Evolutionary conservation across 2,113 vertebrate genomes (phyloP), one percentile per base, ranked within the genome.

Genomic region (Erythrocercus mccallii): DNA sequence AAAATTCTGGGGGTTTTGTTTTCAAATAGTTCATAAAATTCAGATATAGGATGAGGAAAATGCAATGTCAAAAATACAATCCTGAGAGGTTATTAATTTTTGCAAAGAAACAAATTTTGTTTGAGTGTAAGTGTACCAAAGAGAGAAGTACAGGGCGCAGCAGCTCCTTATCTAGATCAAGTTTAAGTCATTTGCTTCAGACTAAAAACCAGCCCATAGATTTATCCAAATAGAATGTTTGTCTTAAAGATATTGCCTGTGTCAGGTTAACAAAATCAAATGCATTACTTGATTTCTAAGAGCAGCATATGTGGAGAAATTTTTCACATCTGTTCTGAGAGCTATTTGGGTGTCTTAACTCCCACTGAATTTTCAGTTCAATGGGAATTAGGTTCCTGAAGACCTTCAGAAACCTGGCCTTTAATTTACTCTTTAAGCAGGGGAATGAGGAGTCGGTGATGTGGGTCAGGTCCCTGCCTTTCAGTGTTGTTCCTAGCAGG

Each of bases 391-490:
- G 47, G 56, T 27, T 44, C 21, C n/a, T 47, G 45, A 44, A 77
- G 50, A 74, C 56, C 48, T 83, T 88, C 23, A 60, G 20, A 72
- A 71, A 62, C 35, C 68, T 80, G 44, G 5, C 10, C 60, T 88
- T 68, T 58, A 62, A 47, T 92, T 45, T 40, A 37, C 10, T 68
- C 25, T 50, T 33, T 22, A 51, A 0, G 0, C 28, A 77, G 42
- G 8, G 11, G 18, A 38, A 61, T 27, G 56, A 57, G 45, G 30
- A 56, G 9, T 9, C 37, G 53, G 20, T 1, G 28, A 38, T 56
- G 30, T 14, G 19, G 8, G 11, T 70, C 0, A 0, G 1, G 8
- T 76, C 3, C 20, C 11, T 48, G 16, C 27, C 24, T 74, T 82
- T 30, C 35, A 42, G 13, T 20, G 58, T 51, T 74, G 15, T 18